These are phyloP conservation scores for Astreopora myriophthalma DNA, from an alignment of 64 coral and sea anemone genomes.

Conservation along the genomic window DNA sequence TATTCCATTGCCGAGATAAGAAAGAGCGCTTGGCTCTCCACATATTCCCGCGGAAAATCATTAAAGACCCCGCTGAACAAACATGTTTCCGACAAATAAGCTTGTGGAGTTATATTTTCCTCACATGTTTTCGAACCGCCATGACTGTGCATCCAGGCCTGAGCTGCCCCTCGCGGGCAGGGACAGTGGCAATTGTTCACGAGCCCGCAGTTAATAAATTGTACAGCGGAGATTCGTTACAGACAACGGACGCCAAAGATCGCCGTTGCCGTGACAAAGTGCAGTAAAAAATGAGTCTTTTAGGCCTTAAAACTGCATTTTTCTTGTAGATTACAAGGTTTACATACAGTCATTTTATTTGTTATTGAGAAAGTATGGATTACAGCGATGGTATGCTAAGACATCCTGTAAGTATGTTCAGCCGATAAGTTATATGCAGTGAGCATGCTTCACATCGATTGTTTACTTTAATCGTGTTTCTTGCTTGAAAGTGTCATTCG, in stretches of 20 bases:
- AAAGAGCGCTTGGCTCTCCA: conserved; percentile 14
- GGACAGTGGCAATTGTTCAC: neutral
- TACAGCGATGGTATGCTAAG: conserved; percentile 16
- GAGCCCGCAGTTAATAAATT: neutral
- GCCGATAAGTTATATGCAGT: neutral
- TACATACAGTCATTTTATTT: neutral
- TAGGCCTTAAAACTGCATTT: neutral
- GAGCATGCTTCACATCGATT: neutral
- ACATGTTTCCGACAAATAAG: neutral
- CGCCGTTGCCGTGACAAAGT: neutral
- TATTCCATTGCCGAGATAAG: conserved; percentile 2
- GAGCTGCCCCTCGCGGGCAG: neutral
- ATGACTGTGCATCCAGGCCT: conserved; percentile 34
- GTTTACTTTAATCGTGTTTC: neutral
- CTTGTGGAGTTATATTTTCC: neutral
- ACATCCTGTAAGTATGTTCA: neutral
- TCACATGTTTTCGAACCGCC: neutral
- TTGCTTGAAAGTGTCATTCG: too few relatives aligned
- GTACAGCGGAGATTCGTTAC: conserved; percentile 9
- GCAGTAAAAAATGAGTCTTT: neutral
- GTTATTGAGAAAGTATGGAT: conserved; percentile 1
- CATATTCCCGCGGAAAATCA: neutral
- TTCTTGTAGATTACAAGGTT: neutral
- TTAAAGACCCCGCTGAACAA: neutral
- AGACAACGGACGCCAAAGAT: conserved; percentile 29